Conservation (phyloP, 1,140 invertebrate species). For the Nephila pilipes region DNA sequence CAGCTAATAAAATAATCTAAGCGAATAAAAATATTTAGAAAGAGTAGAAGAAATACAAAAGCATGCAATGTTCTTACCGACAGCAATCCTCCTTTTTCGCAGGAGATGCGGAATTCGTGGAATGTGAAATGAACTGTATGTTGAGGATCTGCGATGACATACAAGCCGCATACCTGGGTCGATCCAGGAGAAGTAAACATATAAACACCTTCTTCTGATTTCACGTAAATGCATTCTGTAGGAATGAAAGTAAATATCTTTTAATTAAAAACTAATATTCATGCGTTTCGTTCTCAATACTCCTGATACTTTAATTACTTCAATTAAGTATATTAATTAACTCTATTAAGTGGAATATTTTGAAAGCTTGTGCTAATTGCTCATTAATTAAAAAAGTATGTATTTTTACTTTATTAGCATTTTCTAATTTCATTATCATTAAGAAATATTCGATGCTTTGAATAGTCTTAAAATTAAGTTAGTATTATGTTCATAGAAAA, state of each 20-base stretch:
- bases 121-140: constrained; percentile 90
- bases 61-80: constrained; percentile 82
- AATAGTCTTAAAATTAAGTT: no score
- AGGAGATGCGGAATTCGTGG: constrained; percentile 90
- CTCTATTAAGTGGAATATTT: no score
- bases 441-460: no score
- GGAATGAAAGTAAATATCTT: neutral
- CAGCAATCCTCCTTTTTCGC: constrained; percentile 89
- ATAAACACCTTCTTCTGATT: constrained; percentile 89
- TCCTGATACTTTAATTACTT: no score
- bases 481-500: no score
- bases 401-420: no score
- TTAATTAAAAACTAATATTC: no score
- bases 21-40: neutral
- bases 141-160: constrained; percentile 91
- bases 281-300: no score
- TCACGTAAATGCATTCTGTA: constrained; percentile 91
- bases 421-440: no score
- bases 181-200: constrained; percentile 85
- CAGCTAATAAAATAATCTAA: neutral
- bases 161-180: constrained; percentile 90
- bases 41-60: neutral
- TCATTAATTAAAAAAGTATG: no score
- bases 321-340: no score
- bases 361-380: no score